Conservation (phyloP, 2,888 invertebrate genomes). For the Latrodectus elegans region DNA sequence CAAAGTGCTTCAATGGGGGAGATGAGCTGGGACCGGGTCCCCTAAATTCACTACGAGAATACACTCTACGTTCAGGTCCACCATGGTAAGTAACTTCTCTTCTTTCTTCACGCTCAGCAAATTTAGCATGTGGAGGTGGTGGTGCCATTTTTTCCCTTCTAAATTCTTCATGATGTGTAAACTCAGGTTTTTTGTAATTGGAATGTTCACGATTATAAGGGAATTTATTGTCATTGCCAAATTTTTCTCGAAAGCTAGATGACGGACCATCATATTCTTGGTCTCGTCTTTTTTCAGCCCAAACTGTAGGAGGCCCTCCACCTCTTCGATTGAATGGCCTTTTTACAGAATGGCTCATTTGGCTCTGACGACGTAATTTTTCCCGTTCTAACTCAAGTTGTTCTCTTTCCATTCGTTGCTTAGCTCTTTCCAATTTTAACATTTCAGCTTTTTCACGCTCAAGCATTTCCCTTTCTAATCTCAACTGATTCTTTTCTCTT, state of each 20-base stretch:
- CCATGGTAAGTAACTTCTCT: conserved; percentile 56
- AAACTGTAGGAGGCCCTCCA: conserved; percentile 47
- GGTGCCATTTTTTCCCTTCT: conserved; percentile 52
- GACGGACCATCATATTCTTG: conserved; percentile 29
- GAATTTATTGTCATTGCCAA: conserved; percentile 33
- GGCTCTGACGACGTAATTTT: conserved; percentile 47
- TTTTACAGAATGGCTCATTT: conserved; percentile 27
- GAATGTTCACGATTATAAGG: conserved; percentile 48
- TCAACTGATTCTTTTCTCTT: conserved; percentile 76
- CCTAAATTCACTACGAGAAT: conserved; percentile 56
- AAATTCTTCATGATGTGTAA: conserved; percentile 45
- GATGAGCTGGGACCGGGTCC: conserved; percentile 48
- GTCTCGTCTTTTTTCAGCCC: conserved; percentile 56
- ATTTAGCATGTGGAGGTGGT: conserved; percentile 31
- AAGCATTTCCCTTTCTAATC: conserved; percentile 68
- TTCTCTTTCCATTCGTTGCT: conserved; percentile 77
- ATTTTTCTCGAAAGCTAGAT: conserved; percentile 39
- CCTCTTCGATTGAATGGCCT: conserved; percentile 53
- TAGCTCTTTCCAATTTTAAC: conserved; percentile 86
- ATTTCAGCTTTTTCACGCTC: conserved; percentile 85
- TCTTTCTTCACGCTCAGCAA: conserved; percentile 43
- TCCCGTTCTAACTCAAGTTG: conserved; percentile 53
- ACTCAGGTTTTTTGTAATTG: conserved; percentile 45
- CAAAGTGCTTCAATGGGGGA: conserved; percentile 32
- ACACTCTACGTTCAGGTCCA: conserved; percentile 53